Conservation (phyloP, 2,797 vertebrate genomes). For the Girardinus metallicus region DNA sequence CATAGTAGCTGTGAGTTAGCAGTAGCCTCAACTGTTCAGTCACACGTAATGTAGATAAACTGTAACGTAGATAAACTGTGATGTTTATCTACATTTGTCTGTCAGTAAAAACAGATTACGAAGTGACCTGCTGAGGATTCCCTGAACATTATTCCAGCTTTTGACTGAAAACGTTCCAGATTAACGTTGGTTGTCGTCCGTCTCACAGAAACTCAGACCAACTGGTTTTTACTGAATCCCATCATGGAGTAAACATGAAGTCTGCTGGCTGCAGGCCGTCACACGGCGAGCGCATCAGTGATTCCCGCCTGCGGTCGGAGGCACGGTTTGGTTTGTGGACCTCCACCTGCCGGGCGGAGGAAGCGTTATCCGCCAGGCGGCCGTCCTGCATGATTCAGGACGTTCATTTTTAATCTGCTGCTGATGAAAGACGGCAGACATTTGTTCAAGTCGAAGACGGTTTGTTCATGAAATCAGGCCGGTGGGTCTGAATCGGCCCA, state of each 20-base stretch:
- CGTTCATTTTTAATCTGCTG: constrained; percentile 22
- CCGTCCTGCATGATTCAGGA: neutral
- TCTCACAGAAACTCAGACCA: neutral
- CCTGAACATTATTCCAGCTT: neutral
- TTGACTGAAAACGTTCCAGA: neutral
- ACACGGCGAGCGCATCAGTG: constrained; percentile 31
- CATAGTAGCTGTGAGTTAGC: too few relatives aligned
- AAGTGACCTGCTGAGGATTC: too few relatives aligned
- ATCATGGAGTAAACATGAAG: neutral
- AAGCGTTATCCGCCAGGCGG: constrained; percentile 40
- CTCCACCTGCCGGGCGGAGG: constrained; percentile 27
- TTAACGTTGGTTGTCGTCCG: too few relatives aligned
- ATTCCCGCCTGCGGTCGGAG: constrained; percentile 17
- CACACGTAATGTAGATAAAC: too few relatives aligned
- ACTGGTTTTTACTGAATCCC: neutral
- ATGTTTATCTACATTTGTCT: too few relatives aligned
- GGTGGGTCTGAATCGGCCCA: too few relatives aligned
- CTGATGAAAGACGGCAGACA: constrained; percentile 4
- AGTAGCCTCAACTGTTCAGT: too few relatives aligned
- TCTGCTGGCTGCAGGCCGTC: constrained; percentile 35
- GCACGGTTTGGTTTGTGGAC: neutral
- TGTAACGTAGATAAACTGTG: too few relatives aligned
- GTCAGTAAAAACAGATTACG: too few relatives aligned
- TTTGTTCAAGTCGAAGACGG: neutral
- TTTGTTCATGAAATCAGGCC: neutral